Evolutionary conservation across 2,888 invertebrate species (phyloP).

Genomic region (Atrina japonica): DNA sequence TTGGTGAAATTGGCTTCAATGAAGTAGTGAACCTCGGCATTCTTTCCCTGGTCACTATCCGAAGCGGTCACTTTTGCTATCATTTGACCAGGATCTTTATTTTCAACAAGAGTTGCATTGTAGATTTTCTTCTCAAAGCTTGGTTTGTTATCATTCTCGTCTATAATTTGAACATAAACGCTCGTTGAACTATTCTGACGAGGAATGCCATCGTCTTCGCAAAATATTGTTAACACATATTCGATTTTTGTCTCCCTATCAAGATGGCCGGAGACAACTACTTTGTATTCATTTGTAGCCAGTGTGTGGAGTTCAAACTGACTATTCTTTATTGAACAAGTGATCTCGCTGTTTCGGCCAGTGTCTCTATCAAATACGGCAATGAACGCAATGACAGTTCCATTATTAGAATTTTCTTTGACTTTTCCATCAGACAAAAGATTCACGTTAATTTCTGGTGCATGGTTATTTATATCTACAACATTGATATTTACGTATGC

Average conservation of each 20-base stretch:
- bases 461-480: conserved; percentile 94
- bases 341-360: conserved; percentile 68
- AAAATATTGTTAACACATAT: conserved; percentile 64
- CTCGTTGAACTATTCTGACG: conserved; percentile 56
- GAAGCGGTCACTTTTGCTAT: conserved; percentile 92
- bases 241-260: conserved; percentile 64
- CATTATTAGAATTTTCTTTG: conserved; percentile 64
- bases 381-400: conserved; percentile 66
- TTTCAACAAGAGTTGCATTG: conserved; percentile 59
- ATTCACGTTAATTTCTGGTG: conserved; percentile 85
- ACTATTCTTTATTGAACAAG: conserved; percentile 56
- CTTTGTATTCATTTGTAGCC: conserved; percentile 64
- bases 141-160: conserved; percentile 71
- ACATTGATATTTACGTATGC: conserved; percentile 81
- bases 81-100: conserved; percentile 70
- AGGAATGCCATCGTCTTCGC: conserved; percentile 65
- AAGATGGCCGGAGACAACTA: conserved; percentile 60
- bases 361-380: conserved; percentile 66
- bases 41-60: conserved; percentile 83
- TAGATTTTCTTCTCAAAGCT: conserved; percentile 54
- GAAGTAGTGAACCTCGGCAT: conserved; percentile 53
- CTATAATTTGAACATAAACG: conserved; percentile 62
- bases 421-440: conserved; percentile 62
- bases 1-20: conserved; percentile 85
- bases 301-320: conserved; percentile 61